phyloP scores from a whole-genome alignment of 1,140 invertebrate species.

The Rhagoletis zephyria region DNA sequence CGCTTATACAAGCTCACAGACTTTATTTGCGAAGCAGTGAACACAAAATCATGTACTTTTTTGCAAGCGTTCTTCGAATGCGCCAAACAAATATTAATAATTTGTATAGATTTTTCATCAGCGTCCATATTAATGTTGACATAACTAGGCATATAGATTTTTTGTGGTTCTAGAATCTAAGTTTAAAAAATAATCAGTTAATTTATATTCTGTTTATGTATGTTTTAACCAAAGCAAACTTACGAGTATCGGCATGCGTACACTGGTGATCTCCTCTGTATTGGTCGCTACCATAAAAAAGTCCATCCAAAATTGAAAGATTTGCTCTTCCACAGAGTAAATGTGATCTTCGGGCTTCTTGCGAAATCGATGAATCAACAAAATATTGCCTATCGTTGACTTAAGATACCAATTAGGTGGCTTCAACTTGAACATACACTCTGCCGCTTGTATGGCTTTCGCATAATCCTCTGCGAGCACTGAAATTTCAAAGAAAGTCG shows the following conservation, averaged over 20 bases:
- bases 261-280: constrained; percentile 82
- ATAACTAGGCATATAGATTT: constrained; percentile 94
- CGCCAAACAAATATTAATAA: constrained; percentile 88
- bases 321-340: constrained; percentile 84
- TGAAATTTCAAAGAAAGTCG: constrained; percentile 99
- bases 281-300: constrained; percentile 95
- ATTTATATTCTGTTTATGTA: neutral
- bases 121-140: constrained; percentile 94
- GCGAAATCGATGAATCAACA: constrained; percentile 92
- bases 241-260: constrained; percentile 86
- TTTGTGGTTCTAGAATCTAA: constrained; percentile 92
- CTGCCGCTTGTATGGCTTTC: constrained; percentile 97
- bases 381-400: constrained; percentile 98
- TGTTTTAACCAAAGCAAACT: neutral
- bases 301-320: constrained; percentile 98
- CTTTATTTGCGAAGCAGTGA: constrained; percentile 91
- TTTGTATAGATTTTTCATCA: constrained; percentile 91
- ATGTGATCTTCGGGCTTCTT: constrained; percentile 84
- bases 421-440: constrained; percentile 99
- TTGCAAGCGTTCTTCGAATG: constrained; percentile 83
- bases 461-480: constrained; percentile 97
- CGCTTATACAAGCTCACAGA: constrained; percentile 95
- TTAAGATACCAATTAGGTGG: constrained; percentile 99
- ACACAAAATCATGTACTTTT: constrained; percentile 94
- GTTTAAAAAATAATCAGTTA: neutral